These are phyloP conservation scores for Strongylocentrotus purpuratus DNA, from an alignment of 35 echinoderm and acorn worm species.

Conservation along the genomic window DNA sequence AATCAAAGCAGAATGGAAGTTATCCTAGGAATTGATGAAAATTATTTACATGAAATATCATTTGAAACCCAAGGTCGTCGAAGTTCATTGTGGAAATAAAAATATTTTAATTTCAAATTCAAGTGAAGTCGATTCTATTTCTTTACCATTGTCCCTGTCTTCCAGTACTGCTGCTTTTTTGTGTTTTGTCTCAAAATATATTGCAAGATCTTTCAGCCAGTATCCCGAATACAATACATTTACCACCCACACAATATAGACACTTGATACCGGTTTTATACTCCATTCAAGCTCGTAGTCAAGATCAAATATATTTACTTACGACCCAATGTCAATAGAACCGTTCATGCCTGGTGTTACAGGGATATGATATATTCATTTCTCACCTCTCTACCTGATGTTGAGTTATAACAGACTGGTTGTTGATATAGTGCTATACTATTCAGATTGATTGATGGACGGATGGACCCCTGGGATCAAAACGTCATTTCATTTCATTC, in stretches of 20 bases:
- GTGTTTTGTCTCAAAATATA: not conserved
- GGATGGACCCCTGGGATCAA: not conserved
- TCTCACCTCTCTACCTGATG: not conserved
- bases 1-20: too few relatives aligned
- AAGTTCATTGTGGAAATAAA: too few relatives aligned
- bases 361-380: conserved; percentile 3
- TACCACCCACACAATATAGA: not conserved
- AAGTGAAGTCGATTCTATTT: not conserved
- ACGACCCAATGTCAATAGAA: not conserved
- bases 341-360: not conserved
- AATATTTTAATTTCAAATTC: not conserved
- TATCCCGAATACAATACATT: not conserved
- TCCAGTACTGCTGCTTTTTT: not conserved
- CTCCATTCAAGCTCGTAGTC: not conserved
- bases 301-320: conserved; percentile 4
- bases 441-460: not conserved
- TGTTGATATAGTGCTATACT: not conserved
- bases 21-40: too few relatives aligned
- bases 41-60: too few relatives aligned
- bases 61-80: not conserved
- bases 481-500: not conserved
- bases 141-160: not conserved
- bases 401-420: not conserved
- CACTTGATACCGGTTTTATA: conserved; percentile 5
- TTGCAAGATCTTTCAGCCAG: not conserved